Evolutionary conservation across 2,797 vertebrate genomes (phyloP), one percentile per base, ranked within the genome.

Genomic region (Trachops cirrhosus): DNA sequence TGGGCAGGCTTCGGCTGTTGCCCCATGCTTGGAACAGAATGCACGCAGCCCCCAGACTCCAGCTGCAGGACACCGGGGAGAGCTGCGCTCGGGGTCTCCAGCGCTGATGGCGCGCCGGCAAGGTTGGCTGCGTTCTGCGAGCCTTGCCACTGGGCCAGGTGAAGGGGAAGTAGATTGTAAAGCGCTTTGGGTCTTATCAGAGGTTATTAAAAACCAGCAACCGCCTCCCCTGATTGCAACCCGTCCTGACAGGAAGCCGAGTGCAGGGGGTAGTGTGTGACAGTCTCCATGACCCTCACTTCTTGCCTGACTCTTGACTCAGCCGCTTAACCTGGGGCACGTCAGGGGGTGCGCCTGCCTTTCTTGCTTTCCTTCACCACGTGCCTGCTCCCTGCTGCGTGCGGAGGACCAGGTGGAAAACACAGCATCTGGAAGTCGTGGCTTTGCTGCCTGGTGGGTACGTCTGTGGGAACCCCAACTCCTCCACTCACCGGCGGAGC

Each of bases 141-240:
- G 37, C 24, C 24, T 19, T 24, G 79, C 68, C 4, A 0, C 26
- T 16, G 15, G 0, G 5, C 64, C 82, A 84, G 74, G 74, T 50
- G 78, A 97, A 57, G 48, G 50, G 77, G 62, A 96, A 91, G 44
- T 70, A n/a, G 62, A 73, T n/a, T 64, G 21, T 68, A 92, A 93
- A 91, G 41, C 37, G 16, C 85, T 64, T 44, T 50, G 90, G 64
- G 21, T 86, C 46, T 94, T 88, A 83, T 77, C 77, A 74, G 86
- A 71, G 62, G 79, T 57, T 70, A 46, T 82, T 84, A 22, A 67
- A 48, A 82, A 84, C 1, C 19, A 89, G 54, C 50, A 68, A 48
- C 41, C 26, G 10, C 26, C 50, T 78, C 6, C 37, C n/a, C 26
- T 37, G 48, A 52, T 22, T 48, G 67, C 48, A 3, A 59, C 68